Base-by-base conservation (phyloP, 2,797 vertebrate genomes). In the Leptodactylus fallax region DNA sequence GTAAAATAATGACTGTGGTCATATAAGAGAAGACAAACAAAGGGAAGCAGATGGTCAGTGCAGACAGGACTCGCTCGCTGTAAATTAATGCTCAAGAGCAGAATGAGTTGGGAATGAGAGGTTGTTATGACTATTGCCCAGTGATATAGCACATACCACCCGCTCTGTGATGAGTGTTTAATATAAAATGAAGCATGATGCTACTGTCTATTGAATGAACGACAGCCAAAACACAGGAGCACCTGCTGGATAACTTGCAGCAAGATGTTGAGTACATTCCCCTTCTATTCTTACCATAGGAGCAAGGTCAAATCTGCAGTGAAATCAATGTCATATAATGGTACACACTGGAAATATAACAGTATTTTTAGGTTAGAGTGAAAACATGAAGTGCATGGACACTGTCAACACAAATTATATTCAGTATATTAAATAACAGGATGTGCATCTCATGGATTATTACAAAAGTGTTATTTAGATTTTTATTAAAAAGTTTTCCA, bases 131-230 rank as follows among this genome's bases (percentile, higher is more conserved):
- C 85, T 87, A 74, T 53, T 13, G 67, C 4, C 5, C 67, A 17
- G 23, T 23, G 69, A 60, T 61, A 60, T 61, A 21, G 65, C 49
- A 74, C 78, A 87, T 81, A 81, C 79, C 85, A 76, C n/a, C 14
- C 69, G 45, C 76, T 27, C n/a, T 53, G 56, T 76, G 71, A 77
- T 77, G 85, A 81, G 78, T 81, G 79, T 87, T 87, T 87, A 47
- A 81, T 81, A 87, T 87, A 87, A 87, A 87, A 63, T 14, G 27
- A 60, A 74, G 67, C 78, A 55, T 9, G 3, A 80, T 49, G 85
- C 83, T 76, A 76, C 72, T 76, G 72, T 63, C 83, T 85, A 63
- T 19, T 25, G 45, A 47, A 45, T 61, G 71, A 17, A 65, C 79
- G 17, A 27, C 25, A 84, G 67, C 78, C 82, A 72, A 72, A 85